Conservation (phyloP, 2,888 invertebrate genomes). For the Caenorhabditis sinica region DNA sequence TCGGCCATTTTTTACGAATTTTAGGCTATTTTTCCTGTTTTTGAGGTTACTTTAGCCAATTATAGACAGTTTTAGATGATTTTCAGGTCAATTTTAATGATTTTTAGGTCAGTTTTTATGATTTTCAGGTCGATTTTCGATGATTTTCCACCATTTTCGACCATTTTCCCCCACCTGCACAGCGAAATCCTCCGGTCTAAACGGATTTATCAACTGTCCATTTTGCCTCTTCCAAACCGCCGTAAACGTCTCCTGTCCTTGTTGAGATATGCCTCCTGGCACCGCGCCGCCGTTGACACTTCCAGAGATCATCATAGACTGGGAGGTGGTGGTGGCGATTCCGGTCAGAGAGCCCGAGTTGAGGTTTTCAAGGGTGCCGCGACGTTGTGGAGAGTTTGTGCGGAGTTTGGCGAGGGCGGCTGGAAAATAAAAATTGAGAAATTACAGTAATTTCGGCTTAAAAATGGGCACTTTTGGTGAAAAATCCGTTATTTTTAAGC, state of each 20-base stretch:
- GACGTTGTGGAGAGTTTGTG: neutral
- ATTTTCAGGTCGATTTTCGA: too few relatives aligned
- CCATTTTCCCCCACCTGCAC: constrained; percentile 73
- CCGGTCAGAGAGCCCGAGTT: too few relatives aligned
- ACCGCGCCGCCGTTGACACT: too few relatives aligned
- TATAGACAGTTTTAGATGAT: too few relatives aligned
- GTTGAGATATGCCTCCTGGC: too few relatives aligned
- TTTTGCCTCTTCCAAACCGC: constrained; percentile 24
- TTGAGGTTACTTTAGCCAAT: too few relatives aligned
- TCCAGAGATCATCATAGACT: neutral
- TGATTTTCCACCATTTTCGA: neutral
- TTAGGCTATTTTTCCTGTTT: neutral
- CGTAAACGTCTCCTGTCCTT: neutral
- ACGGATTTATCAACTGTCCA: constrained; percentile 91
- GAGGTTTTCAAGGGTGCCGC: constrained; percentile 25
- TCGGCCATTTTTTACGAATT: neutral
- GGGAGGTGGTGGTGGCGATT: neutral
- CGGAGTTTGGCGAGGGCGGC: constrained; percentile 35
- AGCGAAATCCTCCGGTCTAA: constrained; percentile 94
- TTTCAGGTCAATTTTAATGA: too few relatives aligned
- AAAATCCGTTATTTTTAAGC: too few relatives aligned
- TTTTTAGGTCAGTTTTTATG: neutral
- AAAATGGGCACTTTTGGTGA: neutral
- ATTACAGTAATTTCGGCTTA: neutral
- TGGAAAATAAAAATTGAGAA: neutral